Base-by-base conservation (phyloP, 2,888 invertebrate genomes). In the Cremastinae sp. region DNA sequence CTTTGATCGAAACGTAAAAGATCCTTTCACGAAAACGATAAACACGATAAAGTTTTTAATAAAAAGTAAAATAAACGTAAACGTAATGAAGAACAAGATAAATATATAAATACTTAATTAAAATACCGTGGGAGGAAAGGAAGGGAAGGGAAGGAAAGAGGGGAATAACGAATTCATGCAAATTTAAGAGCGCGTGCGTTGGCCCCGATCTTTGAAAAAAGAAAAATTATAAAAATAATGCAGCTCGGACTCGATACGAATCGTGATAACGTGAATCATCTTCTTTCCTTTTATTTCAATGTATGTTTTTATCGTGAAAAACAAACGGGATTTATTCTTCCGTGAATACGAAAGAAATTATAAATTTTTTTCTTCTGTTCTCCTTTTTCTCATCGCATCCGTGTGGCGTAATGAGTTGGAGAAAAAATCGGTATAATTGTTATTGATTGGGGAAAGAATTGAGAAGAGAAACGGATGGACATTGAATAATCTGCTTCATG, bases 401-500 rank as follows among this genome's bases (percentile, higher is more conserved):
- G 39, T 18, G 49, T 16, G 18, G 41, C 12, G 12, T 8, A 20
- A 22, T 43, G 41, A 14, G 12, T 20, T 53, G 5, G 28, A 28
- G n/a, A 65, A 3, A n/a, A n/a, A 37, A 51, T 45, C 47, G 20
- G n/a, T 49, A 14, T 4, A 4, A 49, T 49, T 14, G 2, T 22
- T 22, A 45, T 18, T 9, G 28, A 35, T 45, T 28, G 9, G 18
- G 37, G 12, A 45, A 16, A 55, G 37, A 41, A 49, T n/a, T n/a
- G 41, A 39, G 56, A 59, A 37, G 20, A 41, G 49, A 18, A 45
- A 28, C 2, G 28, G 28, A n/a, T n/a, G n/a, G 28, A 28, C 28
- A 5, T 28, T 37, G n/a, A 73, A 49, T 58, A 51, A 45, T 77
- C 76, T 77, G 76, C 76, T 77, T 77, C 76, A 77, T 78, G 70